Conservation (phyloP, 2,797 vertebrate species). For the Lophius americanus region DNA sequence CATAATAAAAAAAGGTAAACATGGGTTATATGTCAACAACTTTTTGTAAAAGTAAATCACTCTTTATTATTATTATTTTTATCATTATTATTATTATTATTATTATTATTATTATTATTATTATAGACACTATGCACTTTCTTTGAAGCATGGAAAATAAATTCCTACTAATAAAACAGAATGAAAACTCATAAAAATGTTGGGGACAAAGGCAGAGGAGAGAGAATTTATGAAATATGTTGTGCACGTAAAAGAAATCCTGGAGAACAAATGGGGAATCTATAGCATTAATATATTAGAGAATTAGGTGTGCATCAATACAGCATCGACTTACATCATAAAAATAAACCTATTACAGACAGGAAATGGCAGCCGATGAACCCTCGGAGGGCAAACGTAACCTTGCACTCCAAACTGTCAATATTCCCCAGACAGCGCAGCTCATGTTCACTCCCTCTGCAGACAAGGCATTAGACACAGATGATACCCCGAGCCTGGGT, state of each 20-base stretch:
- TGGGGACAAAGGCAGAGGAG: background rate
- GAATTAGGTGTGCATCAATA: slow-evolving; percentile 16
- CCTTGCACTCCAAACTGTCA: slow-evolving; percentile 71
- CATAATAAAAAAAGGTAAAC: no score
- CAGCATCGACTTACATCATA: slow-evolving; percentile 25
- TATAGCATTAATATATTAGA: background rate
- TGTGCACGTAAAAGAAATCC: background rate
- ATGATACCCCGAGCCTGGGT: slow-evolving; percentile 50
- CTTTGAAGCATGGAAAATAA: no score
- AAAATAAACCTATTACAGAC: slow-evolving; percentile 60
- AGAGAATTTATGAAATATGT: background rate
- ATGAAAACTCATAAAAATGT: no score
- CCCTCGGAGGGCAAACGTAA: slow-evolving; percentile 56
- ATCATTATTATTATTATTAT: no score
- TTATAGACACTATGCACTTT: no score
- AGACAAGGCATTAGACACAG: slow-evolving; percentile 74
- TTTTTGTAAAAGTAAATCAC: no score
- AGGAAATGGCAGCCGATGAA: slow-evolving; percentile 66
- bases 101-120: no score
- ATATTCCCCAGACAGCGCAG: slow-evolving; percentile 61
- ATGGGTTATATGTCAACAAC: no score
- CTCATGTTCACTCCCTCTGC: slow-evolving; percentile 65
- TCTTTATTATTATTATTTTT: no score
- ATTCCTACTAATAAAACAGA: no score
- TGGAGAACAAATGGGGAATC: background rate